Evolutionary conservation across 1,140 invertebrate species (phyloP), one percentile per base, ranked within the genome.

Genomic region (Charaxes varanes): DNA sequence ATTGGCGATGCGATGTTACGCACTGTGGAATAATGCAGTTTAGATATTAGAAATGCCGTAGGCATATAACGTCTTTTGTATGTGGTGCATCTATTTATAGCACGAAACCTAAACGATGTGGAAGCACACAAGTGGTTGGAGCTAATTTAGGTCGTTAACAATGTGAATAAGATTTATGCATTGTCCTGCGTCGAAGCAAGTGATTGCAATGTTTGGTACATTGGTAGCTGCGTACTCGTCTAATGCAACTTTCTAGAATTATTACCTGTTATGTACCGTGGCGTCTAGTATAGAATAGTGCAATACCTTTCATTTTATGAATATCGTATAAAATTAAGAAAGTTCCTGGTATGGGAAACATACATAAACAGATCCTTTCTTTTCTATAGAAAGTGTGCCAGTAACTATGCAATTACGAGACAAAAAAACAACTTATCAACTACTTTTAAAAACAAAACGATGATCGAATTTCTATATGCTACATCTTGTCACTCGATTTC

Each of bases 231-330:
- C 14, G 41, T 34, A 17, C 27, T 28, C 23, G 37, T 21, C 27
- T 23, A 37, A 31, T 37, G 7, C 47, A 44, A 62, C 58, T 67
- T 67, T 64, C 58, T 67, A 67, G 46, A 60, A 50, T 34, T 46
- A 19, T 43, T 11, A 23, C 5, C 1, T 32, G 36, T 30, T 16
- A 33, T n/a, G n/a, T n/a, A n/a, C n/a, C n/a, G n/a, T n/a, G n/a
- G n/a, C n/a, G n/a, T n/a, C n/a, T n/a, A n/a, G n/a, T n/a, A n/a
- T n/a, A n/a, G n/a, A n/a, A n/a, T n/a, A n/a, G n/a, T n/a, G n/a
- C n/a, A n/a, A n/a, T n/a, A n/a, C n/a, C n/a, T n/a, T n/a, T n/a
- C n/a, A n/a, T n/a, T n/a, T n/a, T n/a, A n/a, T n/a, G n/a, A n/a
- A n/a, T n/a, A n/a, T n/a, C n/a, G n/a, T n/a, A n/a, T n/a, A n/a